Evolutionary conservation across 2,797 vertebrate species (phyloP), one percentile per base, ranked within the genome.

Genomic region (Syngnathus acus): DNA sequence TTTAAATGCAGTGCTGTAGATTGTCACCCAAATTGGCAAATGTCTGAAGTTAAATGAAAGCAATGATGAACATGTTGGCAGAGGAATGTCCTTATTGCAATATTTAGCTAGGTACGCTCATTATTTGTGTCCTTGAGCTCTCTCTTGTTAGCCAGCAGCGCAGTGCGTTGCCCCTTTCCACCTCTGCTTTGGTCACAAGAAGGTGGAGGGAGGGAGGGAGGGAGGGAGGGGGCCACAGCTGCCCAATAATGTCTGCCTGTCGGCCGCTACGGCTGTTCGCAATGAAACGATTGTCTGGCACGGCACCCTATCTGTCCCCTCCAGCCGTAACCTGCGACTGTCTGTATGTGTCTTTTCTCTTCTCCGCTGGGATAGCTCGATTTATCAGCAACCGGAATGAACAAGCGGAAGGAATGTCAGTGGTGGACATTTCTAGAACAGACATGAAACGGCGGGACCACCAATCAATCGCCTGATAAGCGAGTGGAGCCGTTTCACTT

Each of bases 171-270:
- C 3, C 32, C 32, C 66, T 43, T 67, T 70, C 65, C 66, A 55
- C 59, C 62, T 59, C 64, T 68, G 65, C 65, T 86, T 80, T 81
- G 72, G 84, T 85, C 76, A 81, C 76, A 76, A 84, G 79, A 83
- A 66, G 70, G 76, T 32, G 32, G 26, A 26, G 26, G 26, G 23
- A 26, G 23, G 23, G 45, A 14, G 71, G n/a, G n/a, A n/a, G n/a
- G n/a, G n/a, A n/a, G n/a, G n/a, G n/a, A n/a, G n/a, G 74, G 75
- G 82, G 83, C 82, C 86, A 81, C 88, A 88, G 86, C 86, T 90
- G 86, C 84, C 85, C 85, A 87, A 84, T 87, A 85, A 1, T 26
- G 26, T 26, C 26, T 32, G 26, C 26, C 26, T 32, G 32, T 4
- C 32, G 4, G 32, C 32, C 32, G 32, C 32, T 32, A 32, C 32